Percentiles rank a stretch among this genome's conserved stretches.
Conservation (phyloP, 2,888 invertebrate species). For the Amphipyra tragopoginis region DNA sequence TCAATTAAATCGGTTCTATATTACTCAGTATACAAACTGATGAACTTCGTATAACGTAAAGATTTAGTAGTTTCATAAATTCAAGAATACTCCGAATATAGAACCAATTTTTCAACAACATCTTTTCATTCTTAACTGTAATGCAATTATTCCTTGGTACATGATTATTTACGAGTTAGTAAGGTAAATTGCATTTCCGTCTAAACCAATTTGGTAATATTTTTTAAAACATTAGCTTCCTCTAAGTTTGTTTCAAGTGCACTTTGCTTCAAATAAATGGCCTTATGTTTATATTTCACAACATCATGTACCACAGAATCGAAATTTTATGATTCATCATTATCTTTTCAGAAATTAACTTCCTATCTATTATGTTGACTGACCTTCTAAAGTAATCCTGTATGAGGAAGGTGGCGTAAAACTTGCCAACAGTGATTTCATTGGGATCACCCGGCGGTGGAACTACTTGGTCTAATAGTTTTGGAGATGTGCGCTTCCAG, state of each 20-base stretch:
- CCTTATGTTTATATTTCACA: not conserved
- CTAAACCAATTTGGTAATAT: no score
- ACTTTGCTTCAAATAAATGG: no score
- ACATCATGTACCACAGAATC: not conserved
- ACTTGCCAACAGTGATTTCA: slow-evolving; percentile 99
- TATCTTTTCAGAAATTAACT: slow-evolving; percentile 14
- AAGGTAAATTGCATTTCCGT: no score
- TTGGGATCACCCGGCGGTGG: slow-evolving; percentile 99
- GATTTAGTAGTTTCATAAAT: no score
- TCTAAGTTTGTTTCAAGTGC: no score
- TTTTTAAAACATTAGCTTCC: no score
- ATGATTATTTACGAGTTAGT: not conserved
- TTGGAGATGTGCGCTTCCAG: slow-evolving; percentile 99
- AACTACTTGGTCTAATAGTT: slow-evolving; percentile 98
- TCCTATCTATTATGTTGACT: slow-evolving; percentile 17
- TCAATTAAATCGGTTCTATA: not conserved
- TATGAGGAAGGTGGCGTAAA: slow-evolving; percentile 99
- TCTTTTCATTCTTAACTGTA: not conserved
- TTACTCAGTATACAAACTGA: no score
- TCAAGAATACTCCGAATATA: not conserved
- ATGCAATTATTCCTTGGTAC: slow-evolving; percentile 1
- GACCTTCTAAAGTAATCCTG: slow-evolving; percentile 99
- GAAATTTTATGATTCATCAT: not conserved
- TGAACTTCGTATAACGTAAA: no score
- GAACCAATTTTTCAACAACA: not conserved